Conservation (phyloP, 2,113 vertebrate genomes). For the Seriola dumerili region DNA sequence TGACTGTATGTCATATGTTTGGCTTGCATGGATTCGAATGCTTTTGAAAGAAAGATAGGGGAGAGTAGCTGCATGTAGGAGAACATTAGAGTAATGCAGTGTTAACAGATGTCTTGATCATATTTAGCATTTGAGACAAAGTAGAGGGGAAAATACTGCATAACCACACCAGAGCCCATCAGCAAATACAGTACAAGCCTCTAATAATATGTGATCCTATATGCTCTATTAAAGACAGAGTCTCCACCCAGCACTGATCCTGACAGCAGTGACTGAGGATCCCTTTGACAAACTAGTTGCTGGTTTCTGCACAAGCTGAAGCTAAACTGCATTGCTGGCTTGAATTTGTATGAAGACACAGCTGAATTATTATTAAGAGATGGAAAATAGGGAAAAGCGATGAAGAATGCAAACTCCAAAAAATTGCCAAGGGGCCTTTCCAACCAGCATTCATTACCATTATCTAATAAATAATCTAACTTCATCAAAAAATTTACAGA, state of each 20-base stretch:
- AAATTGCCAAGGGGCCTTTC: too few relatives aligned
- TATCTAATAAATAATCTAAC: too few relatives aligned
- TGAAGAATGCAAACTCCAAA: too few relatives aligned
- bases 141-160: slow-evolving; percentile 38
- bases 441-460: too few relatives aligned
- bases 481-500: too few relatives aligned
- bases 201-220: slow-evolving; percentile 69
- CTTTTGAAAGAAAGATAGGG: not conserved
- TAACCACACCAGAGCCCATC: slow-evolving; percentile 42
- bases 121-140: slow-evolving; percentile 30
- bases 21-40: too few relatives aligned
- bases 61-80: not conserved
- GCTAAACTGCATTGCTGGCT: too few relatives aligned
- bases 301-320: too few relatives aligned
- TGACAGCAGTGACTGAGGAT: slow-evolving; percentile 51
- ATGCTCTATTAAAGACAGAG: slow-evolving; percentile 52
- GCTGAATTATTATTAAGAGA: too few relatives aligned
- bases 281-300: slow-evolving; percentile 21
- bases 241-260: slow-evolving; percentile 59
- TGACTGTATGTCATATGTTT: too few relatives aligned
- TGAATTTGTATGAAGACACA: too few relatives aligned
- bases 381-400: too few relatives aligned
- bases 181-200: slow-evolving; percentile 57
- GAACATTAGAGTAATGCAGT: not conserved
- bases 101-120: slow-evolving; percentile 57